Base-by-base conservation (phyloP, 2,888 invertebrate genomes). In the Mantis religiosa region DNA sequence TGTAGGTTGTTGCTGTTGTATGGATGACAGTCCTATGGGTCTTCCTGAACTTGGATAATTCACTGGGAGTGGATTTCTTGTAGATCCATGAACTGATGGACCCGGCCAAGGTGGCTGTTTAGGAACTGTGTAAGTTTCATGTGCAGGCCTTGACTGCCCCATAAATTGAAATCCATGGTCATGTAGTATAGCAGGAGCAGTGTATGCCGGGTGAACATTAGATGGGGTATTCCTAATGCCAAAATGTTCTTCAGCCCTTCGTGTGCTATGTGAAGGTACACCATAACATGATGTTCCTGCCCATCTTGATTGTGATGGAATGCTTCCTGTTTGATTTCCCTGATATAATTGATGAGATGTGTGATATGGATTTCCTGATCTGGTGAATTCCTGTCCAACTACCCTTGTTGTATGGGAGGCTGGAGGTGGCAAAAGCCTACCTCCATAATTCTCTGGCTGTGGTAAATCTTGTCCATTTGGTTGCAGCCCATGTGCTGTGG, bases 281-380 rank as follows among this genome's bases (percentile, higher is more conserved):
- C 87, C 87, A 83, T 87, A 87, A 87, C 83, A 87, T 87, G 82
- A 34, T 30, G 87, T 41, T 34, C 87, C 87, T 82, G 41, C 41
- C 87, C 87, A 87, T 87, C 81, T 54, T 28, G 85, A 8, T 15
- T n/a, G 27, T 12, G 41, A 9, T 54, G 41, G 41, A 12, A 41
- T 27, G 41, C 28, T 54, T 81, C 14, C 71, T 25, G 86, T 8
- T 28, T 86, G 86, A 25, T 6, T 81, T 86, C 71, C 15, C 9
- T 28, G 81, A 20, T 71, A 86, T 2, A 20, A 4, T 8, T 54
- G 25, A 3, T 15, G 86, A 15, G 71, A 25, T 20, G 6, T 7
- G 28, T 54, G 85, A 47, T 47, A 85, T 27, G 47, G 47, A 54
- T 28, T 47, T 85, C 28, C 6, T 85, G 54, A 15, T 86, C 86